Percentiles rank a stretch among this genome's conserved stretches.
Evolutionary conservation across 2,888 invertebrate species (phyloP).

Genomic region (Amblyjoppa proteus): DNA sequence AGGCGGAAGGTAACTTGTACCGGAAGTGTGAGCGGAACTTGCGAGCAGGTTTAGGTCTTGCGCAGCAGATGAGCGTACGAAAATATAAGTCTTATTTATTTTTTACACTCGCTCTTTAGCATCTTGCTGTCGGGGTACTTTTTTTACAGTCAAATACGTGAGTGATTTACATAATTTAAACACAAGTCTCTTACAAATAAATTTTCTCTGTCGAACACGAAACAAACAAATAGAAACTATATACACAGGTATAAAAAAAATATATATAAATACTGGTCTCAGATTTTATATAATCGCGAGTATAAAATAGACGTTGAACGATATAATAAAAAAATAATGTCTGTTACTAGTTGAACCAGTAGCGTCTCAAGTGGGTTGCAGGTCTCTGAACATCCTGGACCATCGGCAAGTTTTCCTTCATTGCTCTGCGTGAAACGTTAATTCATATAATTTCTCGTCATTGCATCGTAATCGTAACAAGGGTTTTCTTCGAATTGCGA

Average conservation of each 20-base stretch:
- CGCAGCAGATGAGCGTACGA: constrained; percentile 5
- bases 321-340: constrained; percentile 17
- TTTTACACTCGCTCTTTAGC: neutral
- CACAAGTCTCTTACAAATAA: constrained; percentile 26
- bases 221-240: constrained; percentile 25
- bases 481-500: constrained; percentile 37
- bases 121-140: neutral
- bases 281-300: constrained; percentile 18
- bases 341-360: constrained; percentile 58
- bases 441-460: constrained; percentile 31
- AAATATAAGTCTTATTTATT: constrained; percentile 43
- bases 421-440: constrained; percentile 71
- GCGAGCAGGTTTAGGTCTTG: neutral
- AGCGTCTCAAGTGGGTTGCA: constrained; percentile 50
- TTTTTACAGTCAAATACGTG: neutral
- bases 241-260: constrained; percentile 24
- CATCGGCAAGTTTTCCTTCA: constrained; percentile 73
- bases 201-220: constrained; percentile 15
- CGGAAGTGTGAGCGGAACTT: neutral
- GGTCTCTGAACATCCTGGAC: constrained; percentile 65
- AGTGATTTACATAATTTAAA: constrained; percentile 17
- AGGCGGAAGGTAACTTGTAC: neutral
- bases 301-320: constrained; percentile 23
- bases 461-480: constrained; percentile 13
- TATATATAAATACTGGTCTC: constrained; percentile 46